Evolutionary conservation across 1,140 invertebrate genomes (phyloP), one percentile per base, ranked within the genome.

Genomic region (Euschistus heros): DNA sequence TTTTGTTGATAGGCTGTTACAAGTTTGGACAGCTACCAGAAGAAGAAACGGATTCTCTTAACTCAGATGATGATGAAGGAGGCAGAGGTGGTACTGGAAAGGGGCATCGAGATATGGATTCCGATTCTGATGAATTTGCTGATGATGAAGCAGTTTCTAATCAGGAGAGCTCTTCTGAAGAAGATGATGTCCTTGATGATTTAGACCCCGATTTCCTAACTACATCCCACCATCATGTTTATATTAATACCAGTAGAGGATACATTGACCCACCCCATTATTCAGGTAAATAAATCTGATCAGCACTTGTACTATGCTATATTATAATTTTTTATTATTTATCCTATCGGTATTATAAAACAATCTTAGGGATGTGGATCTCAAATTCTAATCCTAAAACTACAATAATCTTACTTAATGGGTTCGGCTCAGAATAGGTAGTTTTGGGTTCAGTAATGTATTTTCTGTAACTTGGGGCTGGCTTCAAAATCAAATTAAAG

Each of bases 21-120:
- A 80, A 81, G 68, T 83, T 85, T 67, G 81, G 81, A 20, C 84
- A 85, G 73, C 79, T 82, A 22, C 73, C 87, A 8, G 85, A 86
- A 73, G 87, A 82, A 69, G 82, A 81, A 18, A 78, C 83, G 1
- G 87, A 89, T 75, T 68, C 69, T 2, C 52, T 69, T 17, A 64
- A 63, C 30, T 70, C 68, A 1, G 79, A 79, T 52, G 79, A 80
- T n/a, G 78, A 80, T 54, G 77, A 77, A n/a, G 76, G 76, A 5
- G 71, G 75, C 20, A 71, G 71, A 7, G 73, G 72, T 26, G 73
- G 64, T 18, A 30, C 64, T 14, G 65, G 61, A 73, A 65, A 67
- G 71, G 8, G 64, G 62, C 64, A 61, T 54, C 72, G 74, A 6
- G 74, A 73, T 59, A 74, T 69, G 0, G 77, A 80, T 30, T 80